Evolutionary conservation across 2,888 invertebrate species (phyloP).

Genomic region (Xestia c-nigrum): DNA sequence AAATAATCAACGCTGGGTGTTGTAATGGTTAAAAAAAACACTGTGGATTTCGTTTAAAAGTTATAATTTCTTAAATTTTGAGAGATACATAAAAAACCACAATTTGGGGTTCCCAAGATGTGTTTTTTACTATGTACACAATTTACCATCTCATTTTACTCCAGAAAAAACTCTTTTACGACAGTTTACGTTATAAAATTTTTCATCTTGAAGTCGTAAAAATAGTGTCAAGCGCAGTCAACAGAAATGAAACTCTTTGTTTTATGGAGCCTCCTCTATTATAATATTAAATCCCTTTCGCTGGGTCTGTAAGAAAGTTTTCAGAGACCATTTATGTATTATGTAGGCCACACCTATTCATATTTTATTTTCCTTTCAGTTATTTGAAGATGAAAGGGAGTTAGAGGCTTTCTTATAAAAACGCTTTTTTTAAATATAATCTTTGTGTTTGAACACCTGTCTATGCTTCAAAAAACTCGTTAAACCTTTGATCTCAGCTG

Average conservation of each 20-base stretch:
- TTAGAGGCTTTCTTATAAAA: background rate
- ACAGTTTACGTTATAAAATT: conserved; percentile 1
- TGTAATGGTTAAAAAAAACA: background rate
- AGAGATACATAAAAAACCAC: background rate
- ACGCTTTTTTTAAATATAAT: background rate
- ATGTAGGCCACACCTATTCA: conserved; percentile 1
- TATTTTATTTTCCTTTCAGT: conserved; percentile 10
- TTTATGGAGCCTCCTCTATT: conserved; percentile 26
- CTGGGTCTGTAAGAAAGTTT: conserved; percentile 3
- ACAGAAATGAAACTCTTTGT: conserved; percentile 33
- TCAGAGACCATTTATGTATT: background rate
- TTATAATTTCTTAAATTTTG: background rate
- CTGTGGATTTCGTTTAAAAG: background rate
- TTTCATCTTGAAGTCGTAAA: conserved; percentile 25
- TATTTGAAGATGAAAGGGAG: background rate
- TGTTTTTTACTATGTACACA: background rate
- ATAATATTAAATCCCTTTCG: conserved; percentile 34
- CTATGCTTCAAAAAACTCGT: background rate
- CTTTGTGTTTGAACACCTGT: background rate
- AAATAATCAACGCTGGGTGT: background rate
- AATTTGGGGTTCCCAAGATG: background rate
- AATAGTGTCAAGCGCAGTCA: conserved; percentile 19
- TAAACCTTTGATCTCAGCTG: background rate
- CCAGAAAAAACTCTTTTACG: conserved; percentile 4
- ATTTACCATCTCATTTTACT: conserved; percentile 3